phyloP scores from a whole-genome alignment of 2,797 vertebrate species.

The Anguilla pacifica region DNA sequence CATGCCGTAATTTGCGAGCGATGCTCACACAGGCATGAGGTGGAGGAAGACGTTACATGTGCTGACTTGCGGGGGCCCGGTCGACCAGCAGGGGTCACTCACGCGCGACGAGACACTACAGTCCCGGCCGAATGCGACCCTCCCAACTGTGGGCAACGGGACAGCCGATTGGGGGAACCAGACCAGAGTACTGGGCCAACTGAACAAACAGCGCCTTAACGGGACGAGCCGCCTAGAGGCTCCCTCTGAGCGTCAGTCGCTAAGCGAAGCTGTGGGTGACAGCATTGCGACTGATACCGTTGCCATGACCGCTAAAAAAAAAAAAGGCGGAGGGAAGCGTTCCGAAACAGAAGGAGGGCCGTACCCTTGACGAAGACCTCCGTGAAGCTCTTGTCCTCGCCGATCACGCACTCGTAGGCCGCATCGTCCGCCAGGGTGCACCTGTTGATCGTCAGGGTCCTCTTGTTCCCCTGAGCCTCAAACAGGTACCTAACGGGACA shows the following conservation, averaged over 20 bases:
- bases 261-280: no score
- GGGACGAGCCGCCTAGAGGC: no score
- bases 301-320: neutral
- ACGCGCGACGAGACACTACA: neutral
- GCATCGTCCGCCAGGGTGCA: slow-evolving; percentile 88
- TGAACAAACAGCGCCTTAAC: neutral
- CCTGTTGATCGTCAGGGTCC: slow-evolving; percentile 88
- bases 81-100: neutral
- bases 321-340: no score
- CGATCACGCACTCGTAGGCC: slow-evolving; percentile 82
- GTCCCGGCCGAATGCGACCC: neutral
- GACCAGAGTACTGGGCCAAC: neutral
- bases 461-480: slow-evolving; percentile 84
- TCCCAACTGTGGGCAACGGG: neutral
- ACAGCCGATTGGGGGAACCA: neutral
- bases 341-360: slow-evolving; percentile 23
- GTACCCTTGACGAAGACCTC: slow-evolving; percentile 89
- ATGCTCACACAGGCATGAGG: no score
- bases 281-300: no score
- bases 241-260: no score
- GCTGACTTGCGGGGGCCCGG: no score
- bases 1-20: neutral
- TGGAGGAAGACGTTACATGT: no score
- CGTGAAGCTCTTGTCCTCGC: slow-evolving; percentile 83
- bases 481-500: slow-evolving; percentile 79